Base-by-base conservation (phyloP, 2,797 vertebrate genomes). In the Thalassophryne amazonica region DNA sequence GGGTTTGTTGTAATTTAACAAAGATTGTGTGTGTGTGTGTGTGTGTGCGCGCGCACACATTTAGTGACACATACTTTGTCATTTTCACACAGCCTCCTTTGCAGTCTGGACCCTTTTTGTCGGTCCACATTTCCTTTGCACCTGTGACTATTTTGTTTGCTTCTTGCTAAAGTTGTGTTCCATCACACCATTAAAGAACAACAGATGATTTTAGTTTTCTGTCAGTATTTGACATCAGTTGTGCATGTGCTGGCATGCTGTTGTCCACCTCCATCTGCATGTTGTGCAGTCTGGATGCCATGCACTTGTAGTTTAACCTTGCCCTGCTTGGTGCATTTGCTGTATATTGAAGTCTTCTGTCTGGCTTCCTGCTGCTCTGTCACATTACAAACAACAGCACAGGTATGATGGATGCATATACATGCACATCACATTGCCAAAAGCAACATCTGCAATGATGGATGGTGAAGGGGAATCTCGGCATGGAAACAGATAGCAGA, bases 291-390 rank as follows among this genome's bases (percentile, higher is more conserved):
- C 50, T 54, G 55, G n/a, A n/a, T n/a, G n/a, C n/a, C 53, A 55
- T 56, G 60, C 47, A 43, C 39, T 51, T 47, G 25, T 67, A 67
- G 64, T 75, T 79, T 78, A 79, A 76, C 57, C 69, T 65, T 55
- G 66, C 36, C 51, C 43, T 32, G 48, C 37, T 10, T 45, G 43
- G 46, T 35, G 50, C 16, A n/a, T 41, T 28, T 14, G 2, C 46
- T 48, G 58, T 60, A 73, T 64, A 57, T 45, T 42, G 43, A 70
- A 62, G 55, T 51, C 35, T n/a, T n/a, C n/a, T 45, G 38, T 68
- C 36, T 40, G 30, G 17, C 17, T 24, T 16, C n/a, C 19, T 13
- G 50, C 46, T 36, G 4, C 29, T 30, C 28, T 14, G 13, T 22
- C 14, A 33, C 27, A 20, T 15, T n/a, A 33, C 34, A 27, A 42